Conservation (phyloP, 2,888 invertebrate genomes). For the Eupeodes luniger region DNA sequence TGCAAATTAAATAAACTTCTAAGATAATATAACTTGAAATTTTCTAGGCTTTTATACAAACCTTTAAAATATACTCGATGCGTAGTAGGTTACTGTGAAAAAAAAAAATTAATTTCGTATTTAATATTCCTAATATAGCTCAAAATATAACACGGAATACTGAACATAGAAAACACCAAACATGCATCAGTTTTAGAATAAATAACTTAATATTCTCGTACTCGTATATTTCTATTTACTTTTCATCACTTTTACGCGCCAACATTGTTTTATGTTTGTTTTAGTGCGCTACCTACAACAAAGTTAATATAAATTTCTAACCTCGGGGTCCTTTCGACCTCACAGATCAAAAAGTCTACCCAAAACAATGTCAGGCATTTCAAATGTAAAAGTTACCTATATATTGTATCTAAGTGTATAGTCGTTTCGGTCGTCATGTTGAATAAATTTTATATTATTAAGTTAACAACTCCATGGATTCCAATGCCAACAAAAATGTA, state of each 20-base stretch:
- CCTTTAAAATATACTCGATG: too few species aligned
- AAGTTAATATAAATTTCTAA: constrained; percentile 29
- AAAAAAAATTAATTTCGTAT: neutral
- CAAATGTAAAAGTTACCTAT: neutral
- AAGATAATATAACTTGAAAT: too few species aligned
- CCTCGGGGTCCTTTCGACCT: neutral
- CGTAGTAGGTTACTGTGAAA: too few species aligned
- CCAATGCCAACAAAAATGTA: constrained; percentile 22
- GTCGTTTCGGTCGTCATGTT: constrained; percentile 15
- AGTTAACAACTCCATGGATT: constrained; percentile 31
- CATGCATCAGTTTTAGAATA: neutral
- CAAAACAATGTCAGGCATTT: constrained; percentile 22
- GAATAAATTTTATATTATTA: constrained; percentile 43
- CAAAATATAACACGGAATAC: neutral
- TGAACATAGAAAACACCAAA: neutral
- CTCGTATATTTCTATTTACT: neutral
- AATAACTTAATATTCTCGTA: neutral
- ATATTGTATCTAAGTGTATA: too few species aligned
- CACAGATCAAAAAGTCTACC: constrained; percentile 17
- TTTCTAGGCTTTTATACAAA: too few species aligned
- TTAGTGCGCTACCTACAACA: neutral
- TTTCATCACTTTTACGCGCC: neutral
- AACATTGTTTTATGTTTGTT: neutral
- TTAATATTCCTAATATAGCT: neutral
- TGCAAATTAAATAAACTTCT: too few species aligned